Percentiles rank a stretch among this genome's conserved stretches.
Evolutionary conservation across 2,888 invertebrate genomes (phyloP).

Genomic region (Dione juno): DNA sequence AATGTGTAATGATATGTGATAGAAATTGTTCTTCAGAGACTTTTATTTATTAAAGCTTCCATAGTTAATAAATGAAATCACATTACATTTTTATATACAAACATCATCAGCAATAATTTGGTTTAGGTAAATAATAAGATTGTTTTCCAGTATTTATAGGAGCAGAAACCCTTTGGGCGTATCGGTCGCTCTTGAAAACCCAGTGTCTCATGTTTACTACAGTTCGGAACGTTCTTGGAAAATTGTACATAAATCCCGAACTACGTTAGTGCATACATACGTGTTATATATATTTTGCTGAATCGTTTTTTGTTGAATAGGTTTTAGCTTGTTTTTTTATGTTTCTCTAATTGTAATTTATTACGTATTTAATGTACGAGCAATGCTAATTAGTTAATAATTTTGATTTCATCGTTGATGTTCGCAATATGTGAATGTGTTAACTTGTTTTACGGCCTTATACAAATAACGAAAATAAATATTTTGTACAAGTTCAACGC

Average conservation of each 20-base stretch:
- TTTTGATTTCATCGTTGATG: conserved; percentile 53
- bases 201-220: conserved; percentile 60
- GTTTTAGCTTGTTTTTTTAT: conserved; percentile 41
- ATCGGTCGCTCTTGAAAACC: conserved; percentile 66
- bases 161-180: conserved; percentile 48
- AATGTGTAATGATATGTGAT: conserved; percentile 83
- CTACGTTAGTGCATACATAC: conserved; percentile 24
- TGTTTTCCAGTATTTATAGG: conserved; percentile 61
- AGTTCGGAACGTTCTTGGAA: conserved; percentile 54
- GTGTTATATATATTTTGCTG: conserved; percentile 22
- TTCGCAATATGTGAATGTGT: conserved; percentile 53
- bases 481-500: conserved; percentile 38
- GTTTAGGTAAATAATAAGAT: conserved; percentile 67
- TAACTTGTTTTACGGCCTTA: conserved; percentile 72
- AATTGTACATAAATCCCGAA: conserved; percentile 25
- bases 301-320: conserved; percentile 36
- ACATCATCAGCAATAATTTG: conserved; percentile 73
- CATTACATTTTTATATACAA: conserved; percentile 67
- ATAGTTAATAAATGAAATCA: conserved; percentile 75
- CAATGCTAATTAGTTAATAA: conserved; percentile 68
- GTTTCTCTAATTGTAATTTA: conserved; percentile 38
- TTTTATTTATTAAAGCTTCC: conserved; percentile 82
- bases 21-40: conserved; percentile 82
- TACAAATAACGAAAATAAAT: conserved; percentile 52
- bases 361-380: conserved; percentile 39